Evolutionary conservation across 1,140 invertebrate genomes (phyloP).

Genomic region (Bombus haemorrhoidalis): DNA sequence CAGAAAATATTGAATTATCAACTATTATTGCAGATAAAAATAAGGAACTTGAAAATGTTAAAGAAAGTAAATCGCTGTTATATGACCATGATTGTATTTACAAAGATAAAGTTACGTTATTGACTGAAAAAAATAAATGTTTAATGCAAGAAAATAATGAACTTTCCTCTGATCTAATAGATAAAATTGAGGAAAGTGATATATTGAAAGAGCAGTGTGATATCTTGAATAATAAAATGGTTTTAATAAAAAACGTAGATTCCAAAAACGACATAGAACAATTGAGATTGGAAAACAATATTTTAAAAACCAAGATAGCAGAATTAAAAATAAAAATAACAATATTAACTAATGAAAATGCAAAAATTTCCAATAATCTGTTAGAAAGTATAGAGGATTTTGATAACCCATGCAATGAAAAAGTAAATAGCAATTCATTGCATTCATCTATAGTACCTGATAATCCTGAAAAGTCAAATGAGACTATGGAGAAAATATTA

Average conservation of each 20-base stretch:
- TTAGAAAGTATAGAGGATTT: constrained; percentile 9
- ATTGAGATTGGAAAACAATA: constrained; percentile 43
- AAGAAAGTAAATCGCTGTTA: constrained; percentile 63
- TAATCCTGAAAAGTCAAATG: constrained; percentile 51
- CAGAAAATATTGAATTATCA: constrained; percentile 73
- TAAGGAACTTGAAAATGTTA: constrained; percentile 49
- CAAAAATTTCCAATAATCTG: constrained; percentile 41
- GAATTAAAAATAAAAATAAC: constrained; percentile 50
- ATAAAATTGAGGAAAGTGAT: constrained; percentile 52
- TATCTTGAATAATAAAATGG: constrained; percentile 40
- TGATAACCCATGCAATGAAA: neutral
- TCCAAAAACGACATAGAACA: constrained; percentile 28
- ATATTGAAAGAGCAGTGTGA: constrained; percentile 31
- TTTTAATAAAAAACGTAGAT: constrained; percentile 15
- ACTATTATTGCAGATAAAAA: constrained; percentile 61
- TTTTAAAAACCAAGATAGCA: constrained; percentile 38
- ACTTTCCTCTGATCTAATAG: constrained; percentile 52
- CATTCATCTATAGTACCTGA: constrained; percentile 12
- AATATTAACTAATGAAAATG: constrained; percentile 49
- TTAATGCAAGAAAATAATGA: constrained; percentile 37
- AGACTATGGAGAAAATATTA: constrained; percentile 41
- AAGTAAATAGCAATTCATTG: constrained; percentile 18
- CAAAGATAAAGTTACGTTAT: constrained; percentile 30
- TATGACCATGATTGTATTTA: constrained; percentile 54
- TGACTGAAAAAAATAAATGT: constrained; percentile 42